phyloP scores from a whole-genome alignment of 1,140 invertebrate genomes.

The Thaumetopoea pityocampa region DNA sequence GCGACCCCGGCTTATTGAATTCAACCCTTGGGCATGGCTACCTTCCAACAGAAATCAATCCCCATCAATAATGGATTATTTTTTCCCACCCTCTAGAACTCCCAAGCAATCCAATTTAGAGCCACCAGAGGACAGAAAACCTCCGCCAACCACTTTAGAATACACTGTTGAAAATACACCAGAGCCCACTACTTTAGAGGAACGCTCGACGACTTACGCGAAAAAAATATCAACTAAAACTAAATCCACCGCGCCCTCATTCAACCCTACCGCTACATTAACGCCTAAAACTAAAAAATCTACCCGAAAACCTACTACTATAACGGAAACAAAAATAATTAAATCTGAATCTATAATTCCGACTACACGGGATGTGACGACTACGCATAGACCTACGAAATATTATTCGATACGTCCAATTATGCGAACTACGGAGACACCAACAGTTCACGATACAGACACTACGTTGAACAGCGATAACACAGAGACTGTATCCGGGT shows the following conservation, averaged over 20 bases:
- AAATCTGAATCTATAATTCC: slow-evolving; percentile 37
- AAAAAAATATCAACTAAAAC: slow-evolving; percentile 61
- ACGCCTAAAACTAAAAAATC: slow-evolving; percentile 56
- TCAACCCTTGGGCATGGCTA: slow-evolving; percentile 69
- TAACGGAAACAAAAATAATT: slow-evolving; percentile 44
- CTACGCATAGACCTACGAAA: slow-evolving; percentile 57
- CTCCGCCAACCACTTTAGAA: slow-evolving; percentile 36
- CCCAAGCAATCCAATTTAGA: slow-evolving; percentile 68
- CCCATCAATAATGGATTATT: slow-evolving; percentile 72
- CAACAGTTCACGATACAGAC: slow-evolving; percentile 53
- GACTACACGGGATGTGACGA: slow-evolving; percentile 39
- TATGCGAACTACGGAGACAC: slow-evolving; percentile 54
- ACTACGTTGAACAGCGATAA: slow-evolving; percentile 53
- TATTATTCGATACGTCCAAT: slow-evolving; percentile 67
- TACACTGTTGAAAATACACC: slow-evolving; percentile 41
- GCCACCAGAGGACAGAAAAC: slow-evolving; percentile 46
- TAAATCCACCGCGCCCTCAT: slow-evolving; percentile 53
- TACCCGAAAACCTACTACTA: slow-evolving; percentile 45
- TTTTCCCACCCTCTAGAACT: slow-evolving; percentile 70
- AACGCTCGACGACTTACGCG: slow-evolving; percentile 47
- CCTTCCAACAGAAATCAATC: slow-evolving; percentile 62
- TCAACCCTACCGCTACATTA: slow-evolving; percentile 40
- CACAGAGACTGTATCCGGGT: slow-evolving; percentile 52
- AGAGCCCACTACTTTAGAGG: slow-evolving; percentile 45
- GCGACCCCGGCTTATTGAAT: slow-evolving; percentile 54